Evolutionary conservation across 2,888 invertebrate species (phyloP), one percentile per base, ranked within the genome.

Genomic region (Formica aserva): DNA sequence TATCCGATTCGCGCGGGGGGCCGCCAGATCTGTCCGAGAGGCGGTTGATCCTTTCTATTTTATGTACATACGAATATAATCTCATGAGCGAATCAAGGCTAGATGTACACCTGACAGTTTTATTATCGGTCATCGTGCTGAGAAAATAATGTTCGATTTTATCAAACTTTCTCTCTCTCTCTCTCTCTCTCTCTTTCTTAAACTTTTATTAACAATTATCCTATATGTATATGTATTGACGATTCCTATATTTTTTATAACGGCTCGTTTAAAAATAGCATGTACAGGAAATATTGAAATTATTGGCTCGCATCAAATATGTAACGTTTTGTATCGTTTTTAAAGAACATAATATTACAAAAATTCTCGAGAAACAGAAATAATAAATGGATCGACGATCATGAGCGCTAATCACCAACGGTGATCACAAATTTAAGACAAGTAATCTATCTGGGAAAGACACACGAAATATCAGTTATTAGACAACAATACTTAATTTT

Each of bases 11-110:
- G 83, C 90, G 89, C 89, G 92, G 91, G 88, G 35, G 91, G 91
- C 88, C 87, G 89, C 90, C 89, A 91, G 91, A 92, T 92, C 91
- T 93, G 91, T 89, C 88, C 87, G 88, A 91, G 86, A 76, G 71
- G 45, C 22, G n/a, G 48, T 35, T 32, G 78, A 62, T 45, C 52
- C 41, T 57, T 67, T 32, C 41, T 60, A 80, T 71, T 60, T 45
- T 48, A 52, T 26, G 26, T 62, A 62, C 32, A 29, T 57, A 32
- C 72, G 32, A 60, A 67, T 38, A 26, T 26, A 41, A 48, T 72
- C 57, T 77, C 77, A 41, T 41, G 77, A 41, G 29, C 32, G 41
- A 76, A 52, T 4, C 72, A 45, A 81, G 81, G 60, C 76, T 80
- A 18, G 60, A 80, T 80, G 45, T 80, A 75, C 60, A 75, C 75